Evolutionary conservation across 2,888 invertebrate species (phyloP), one percentile per base, ranked within the genome.

Genomic region (Pocota personata): DNA sequence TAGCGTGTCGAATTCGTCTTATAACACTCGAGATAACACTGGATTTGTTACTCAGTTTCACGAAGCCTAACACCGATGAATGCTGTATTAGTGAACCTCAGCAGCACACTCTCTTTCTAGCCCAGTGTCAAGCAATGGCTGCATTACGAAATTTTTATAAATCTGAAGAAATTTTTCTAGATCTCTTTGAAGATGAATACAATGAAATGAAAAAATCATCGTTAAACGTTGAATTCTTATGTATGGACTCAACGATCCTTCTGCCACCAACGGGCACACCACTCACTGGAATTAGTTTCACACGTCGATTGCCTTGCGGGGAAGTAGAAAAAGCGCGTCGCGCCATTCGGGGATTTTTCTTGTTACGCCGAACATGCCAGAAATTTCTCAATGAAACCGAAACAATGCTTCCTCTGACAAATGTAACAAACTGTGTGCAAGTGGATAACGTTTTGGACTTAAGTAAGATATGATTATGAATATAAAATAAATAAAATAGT

Each of bases 141-240:
- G 94, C 97, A 32, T 94, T 99, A 12, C 94, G 97, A 58, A 98
- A 97, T 93, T 98, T 97, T 93, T 98, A 98, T 93, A 98, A 98
- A 94, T 97, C 97, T 89, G 99, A 99, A 93, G 99, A 99, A 90
- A 98, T 99, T 89, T 99, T 99, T 93, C 93, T 99, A 77, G 99
- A 99, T 91, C 97, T 99, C 95, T 99, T 99, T 92, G 99, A 99
- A 93, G 98, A 99, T 92, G 99, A 99, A 90, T 98, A 97, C 92
- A 96, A 96, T 90, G 98, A 98, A 93, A 97, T 99, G 95, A 95
- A 95, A 88, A 97, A 97, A 91, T 94, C 95, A 16, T 95, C 95
- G 0, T 91, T 98, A 66, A 98, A 97, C 92, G 98, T 99, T 1
- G 98, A 99, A 91, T 98, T 97, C 95, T 92, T 99, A 87, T 97